Conservation (phyloP, 2,113 vertebrate genomes). For the Tiliqua scincoides region DNA sequence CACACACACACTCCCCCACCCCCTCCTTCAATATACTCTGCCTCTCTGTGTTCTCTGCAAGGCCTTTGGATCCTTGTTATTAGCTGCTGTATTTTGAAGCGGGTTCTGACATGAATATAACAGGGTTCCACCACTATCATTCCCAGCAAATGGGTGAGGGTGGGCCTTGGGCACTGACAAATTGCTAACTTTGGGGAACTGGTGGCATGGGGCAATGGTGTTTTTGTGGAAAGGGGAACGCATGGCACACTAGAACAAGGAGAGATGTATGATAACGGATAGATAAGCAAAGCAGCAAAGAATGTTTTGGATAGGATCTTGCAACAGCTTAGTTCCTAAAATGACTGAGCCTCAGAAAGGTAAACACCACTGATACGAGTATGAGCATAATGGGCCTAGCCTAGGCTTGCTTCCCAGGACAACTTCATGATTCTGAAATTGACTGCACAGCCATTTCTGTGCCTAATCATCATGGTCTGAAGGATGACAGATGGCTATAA, state of each 20-base stretch:
- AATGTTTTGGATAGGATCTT: not conserved
- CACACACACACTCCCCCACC: too few species aligned
- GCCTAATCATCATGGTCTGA: slow-evolving; percentile 41
- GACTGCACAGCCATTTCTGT: slow-evolving; percentile 51
- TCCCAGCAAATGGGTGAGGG: not conserved
- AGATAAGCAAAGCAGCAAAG: not conserved
- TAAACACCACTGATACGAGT: not conserved
- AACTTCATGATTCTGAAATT: slow-evolving; percentile 52
- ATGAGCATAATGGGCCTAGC: slow-evolving; percentile 6
- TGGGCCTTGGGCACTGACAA: not conserved
- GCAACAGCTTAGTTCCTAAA: slow-evolving; percentile 6
- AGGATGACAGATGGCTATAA: slow-evolving; percentile 46
- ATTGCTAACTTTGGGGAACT: not conserved
- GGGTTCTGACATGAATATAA: slow-evolving; percentile 1
- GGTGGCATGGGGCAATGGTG: not conserved
- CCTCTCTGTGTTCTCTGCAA: too few species aligned
- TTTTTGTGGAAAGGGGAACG: too few species aligned
- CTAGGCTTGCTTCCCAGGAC: slow-evolving; percentile 33
- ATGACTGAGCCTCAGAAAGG: slow-evolving; percentile 3
- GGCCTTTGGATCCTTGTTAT: not conserved
- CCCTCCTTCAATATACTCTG: not conserved
- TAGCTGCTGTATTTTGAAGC: not conserved
- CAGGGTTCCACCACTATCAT: not conserved
- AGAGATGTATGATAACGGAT: not conserved
- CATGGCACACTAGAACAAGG: not conserved